Percentiles rank a stretch among this genome's conserved stretches.
These are phyloP conservation scores for Trissonchulus latispiculum DNA, from an alignment of 2,888 invertebrate species.

Conservation along the genomic window DNA sequence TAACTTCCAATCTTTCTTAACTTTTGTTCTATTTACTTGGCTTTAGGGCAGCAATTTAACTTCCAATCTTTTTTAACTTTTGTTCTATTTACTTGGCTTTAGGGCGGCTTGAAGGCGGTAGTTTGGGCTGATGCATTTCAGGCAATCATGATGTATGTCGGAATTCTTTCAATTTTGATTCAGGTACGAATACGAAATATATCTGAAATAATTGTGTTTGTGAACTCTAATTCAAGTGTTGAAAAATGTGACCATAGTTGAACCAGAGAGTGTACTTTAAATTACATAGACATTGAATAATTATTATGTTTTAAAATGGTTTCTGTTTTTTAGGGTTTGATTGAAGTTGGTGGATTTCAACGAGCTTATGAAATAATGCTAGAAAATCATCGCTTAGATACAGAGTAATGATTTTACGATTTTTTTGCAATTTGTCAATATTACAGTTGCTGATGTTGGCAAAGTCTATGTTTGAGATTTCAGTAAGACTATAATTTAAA, in stretches of 20 bases:
- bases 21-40: not conserved
- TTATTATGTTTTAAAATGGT: too few species aligned
- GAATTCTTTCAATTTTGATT: slow-evolving; percentile 21
- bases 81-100: slow-evolving; percentile 33
- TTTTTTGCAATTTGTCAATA: not conserved
- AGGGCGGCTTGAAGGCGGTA: slow-evolving; percentile 69
- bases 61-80: too few species aligned
- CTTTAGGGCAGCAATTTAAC: slow-evolving; percentile 64
- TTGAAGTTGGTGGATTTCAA: slow-evolving; percentile 6
- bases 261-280: too few species aligned
- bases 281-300: too few species aligned
- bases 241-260: too few species aligned
- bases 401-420: not conserved
- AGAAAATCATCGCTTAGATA: not conserved
- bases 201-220: too few species aligned
- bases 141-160: slow-evolving; percentile 30
- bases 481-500: not conserved
- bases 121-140: slow-evolving; percentile 81
- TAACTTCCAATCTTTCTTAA: too few species aligned
- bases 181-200: too few species aligned
- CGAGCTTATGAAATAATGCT: not conserved
- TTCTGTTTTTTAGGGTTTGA: slow-evolving; percentile 3
- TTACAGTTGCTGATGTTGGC: too few species aligned
- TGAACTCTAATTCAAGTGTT: too few species aligned
- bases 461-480: too few species aligned